Percentiles rank a stretch among this genome's conserved stretches.
phyloP scores from a whole-genome alignment of 2,113 vertebrate species.

The Bambusicola thoracicus region DNA sequence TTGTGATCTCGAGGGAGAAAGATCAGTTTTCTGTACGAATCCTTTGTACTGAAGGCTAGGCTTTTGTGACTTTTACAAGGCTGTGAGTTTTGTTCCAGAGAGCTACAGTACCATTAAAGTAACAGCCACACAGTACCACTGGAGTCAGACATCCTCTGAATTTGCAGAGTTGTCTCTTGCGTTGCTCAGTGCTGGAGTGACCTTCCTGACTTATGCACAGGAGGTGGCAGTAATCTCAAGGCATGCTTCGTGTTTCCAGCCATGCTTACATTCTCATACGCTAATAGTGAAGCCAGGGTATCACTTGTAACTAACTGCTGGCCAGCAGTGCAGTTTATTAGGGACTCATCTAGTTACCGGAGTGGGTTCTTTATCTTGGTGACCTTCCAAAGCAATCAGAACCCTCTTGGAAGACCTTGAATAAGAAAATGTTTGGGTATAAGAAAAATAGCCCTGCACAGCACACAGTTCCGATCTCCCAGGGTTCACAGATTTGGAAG shows the following conservation, averaged over 20 bases:
- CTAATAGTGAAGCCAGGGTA: background rate
- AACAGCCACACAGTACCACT: background rate
- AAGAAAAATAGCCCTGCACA: background rate
- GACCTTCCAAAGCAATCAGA: constrained; percentile 32
- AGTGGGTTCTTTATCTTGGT: constrained; percentile 24
- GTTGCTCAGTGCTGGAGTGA: background rate
- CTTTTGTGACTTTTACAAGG: background rate
- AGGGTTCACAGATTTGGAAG: constrained; percentile 41
- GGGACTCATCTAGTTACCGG: background rate
- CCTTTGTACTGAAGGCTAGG: background rate
- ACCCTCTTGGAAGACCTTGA: constrained; percentile 42
- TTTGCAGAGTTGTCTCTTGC: background rate
- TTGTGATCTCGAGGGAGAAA: background rate
- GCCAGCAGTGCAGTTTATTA: background rate
- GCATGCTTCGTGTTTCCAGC: background rate
- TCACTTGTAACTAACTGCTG: background rate
- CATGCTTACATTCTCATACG: background rate
- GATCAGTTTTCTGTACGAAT: background rate
- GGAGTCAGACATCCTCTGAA: background rate
- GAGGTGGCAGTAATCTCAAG: background rate
- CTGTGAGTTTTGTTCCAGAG: background rate
- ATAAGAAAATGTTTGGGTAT: background rate
- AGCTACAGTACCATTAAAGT: fast-evolving
- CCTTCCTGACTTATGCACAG: background rate
- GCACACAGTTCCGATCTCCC: background rate